phyloP scores from a whole-genome alignment of 2,797 vertebrate species.

The Hyperoplus lanceolatus region DNA sequence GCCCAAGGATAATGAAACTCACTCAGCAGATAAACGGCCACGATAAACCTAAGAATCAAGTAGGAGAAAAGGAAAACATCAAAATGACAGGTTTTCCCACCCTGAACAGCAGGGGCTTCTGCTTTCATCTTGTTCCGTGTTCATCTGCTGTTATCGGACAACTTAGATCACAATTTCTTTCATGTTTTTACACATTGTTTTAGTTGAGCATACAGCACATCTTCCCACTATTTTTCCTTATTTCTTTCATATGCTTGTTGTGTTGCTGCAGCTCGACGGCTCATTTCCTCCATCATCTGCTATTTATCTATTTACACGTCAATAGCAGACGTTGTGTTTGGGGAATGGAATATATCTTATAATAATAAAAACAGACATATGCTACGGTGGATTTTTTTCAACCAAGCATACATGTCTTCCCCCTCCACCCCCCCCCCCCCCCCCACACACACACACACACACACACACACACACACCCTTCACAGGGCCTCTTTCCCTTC shows the following conservation, averaged over 20 bases:
- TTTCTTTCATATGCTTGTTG: slow-evolving; percentile 11
- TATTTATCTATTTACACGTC: slow-evolving; percentile 50
- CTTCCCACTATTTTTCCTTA: slow-evolving; percentile 19
- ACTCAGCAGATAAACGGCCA: slow-evolving; percentile 65
- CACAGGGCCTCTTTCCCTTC: slow-evolving; percentile 51
- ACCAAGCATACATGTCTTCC: slow-evolving; percentile 22
- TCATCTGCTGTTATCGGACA: slow-evolving; percentile 4
- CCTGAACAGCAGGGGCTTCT: slow-evolving; percentile 38
- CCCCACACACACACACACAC: slow-evolving; percentile 43
- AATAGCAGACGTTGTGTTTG: slow-evolving; percentile 38
- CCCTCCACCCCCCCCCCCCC: slow-evolving; percentile 52
- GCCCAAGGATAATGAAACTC: slow-evolving; percentile 64
- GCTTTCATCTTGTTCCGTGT: not conserved
- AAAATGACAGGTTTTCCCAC: slow-evolving; percentile 35
- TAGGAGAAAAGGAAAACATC: slow-evolving; percentile 55
- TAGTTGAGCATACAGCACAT: too few species aligned
- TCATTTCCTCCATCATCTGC: slow-evolving; percentile 25
- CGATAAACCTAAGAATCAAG: slow-evolving; percentile 64
- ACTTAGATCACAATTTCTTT: not conserved
- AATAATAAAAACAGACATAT: slow-evolving; percentile 45
- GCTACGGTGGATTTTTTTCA: slow-evolving; percentile 41
- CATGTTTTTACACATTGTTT: not conserved
- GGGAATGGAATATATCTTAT: slow-evolving; percentile 46
- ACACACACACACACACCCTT: slow-evolving; percentile 43
- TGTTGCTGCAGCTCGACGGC: slow-evolving; percentile 20